phyloP scores from a whole-genome alignment of 2,888 invertebrate genomes.

The Aphidoletes aphidimyza region DNA sequence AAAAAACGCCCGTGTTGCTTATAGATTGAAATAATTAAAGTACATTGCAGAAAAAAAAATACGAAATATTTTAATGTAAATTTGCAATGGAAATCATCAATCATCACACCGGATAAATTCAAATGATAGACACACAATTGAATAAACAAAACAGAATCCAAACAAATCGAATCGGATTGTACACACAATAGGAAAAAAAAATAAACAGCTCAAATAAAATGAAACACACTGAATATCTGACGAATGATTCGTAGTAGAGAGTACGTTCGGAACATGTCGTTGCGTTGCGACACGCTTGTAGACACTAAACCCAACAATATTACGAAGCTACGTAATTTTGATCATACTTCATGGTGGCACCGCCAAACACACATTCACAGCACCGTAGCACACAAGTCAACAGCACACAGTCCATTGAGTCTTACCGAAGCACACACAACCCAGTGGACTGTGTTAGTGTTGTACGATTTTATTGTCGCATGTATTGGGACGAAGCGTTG shows the following conservation, averaged over 20 bases:
- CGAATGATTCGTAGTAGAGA: conserved; percentile 1
- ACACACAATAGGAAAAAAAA: neutral
- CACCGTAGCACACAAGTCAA: no score
- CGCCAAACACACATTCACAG: no score
- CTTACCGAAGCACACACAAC: no score
- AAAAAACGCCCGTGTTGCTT: no score
- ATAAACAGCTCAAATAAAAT: neutral
- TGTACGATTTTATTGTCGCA: no score
- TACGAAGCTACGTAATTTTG: neutral
- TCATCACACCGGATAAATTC: conserved; percentile 11
- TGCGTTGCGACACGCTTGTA: conserved; percentile 19
- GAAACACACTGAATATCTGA: neutral
- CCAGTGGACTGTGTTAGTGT: no score
- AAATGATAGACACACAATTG: neutral
- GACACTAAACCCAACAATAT: neutral
- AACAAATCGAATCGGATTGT: neutral
- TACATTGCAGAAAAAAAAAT: neutral
- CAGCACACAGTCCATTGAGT: no score
- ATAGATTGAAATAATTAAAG: no score
- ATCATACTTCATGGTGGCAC: no score
- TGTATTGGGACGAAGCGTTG: no score
- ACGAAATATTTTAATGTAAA: neutral
- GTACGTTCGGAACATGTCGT: conserved; percentile 6
- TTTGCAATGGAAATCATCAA: neutral
- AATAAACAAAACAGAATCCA: conserved; percentile 5